Evolutionary conservation across 2,888 invertebrate species (phyloP).

Genomic region (Hofmannophila pseudospretella): DNA sequence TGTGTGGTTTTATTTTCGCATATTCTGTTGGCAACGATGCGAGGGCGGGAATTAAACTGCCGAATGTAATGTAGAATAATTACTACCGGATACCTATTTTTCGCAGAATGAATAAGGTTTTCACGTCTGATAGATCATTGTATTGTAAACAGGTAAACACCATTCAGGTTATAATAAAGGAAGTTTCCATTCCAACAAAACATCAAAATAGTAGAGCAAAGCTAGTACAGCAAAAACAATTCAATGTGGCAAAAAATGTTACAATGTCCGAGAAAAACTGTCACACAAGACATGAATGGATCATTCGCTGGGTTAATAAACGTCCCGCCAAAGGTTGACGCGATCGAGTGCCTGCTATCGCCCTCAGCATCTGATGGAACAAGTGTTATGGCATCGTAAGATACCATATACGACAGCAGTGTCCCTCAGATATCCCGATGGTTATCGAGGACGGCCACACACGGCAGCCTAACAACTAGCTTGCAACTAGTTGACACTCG

Average conservation of each 20-base stretch:
- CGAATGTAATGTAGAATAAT: no score
- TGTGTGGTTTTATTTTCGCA: no score
- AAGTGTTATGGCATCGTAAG: slow-evolving; percentile 66
- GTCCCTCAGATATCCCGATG: slow-evolving; percentile 55
- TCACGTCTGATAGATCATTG: no score
- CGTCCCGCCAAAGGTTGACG: slow-evolving; percentile 41
- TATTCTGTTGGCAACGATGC: no score
- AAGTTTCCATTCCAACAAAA: no score
- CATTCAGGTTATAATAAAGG: background rate
- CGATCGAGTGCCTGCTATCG: slow-evolving; percentile 45
- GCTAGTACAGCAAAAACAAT: slow-evolving; percentile 4
- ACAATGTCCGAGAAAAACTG: slow-evolving; percentile 11
- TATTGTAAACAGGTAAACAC: background rate
- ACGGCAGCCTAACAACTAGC: slow-evolving; percentile 37
- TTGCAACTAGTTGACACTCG: slow-evolving; percentile 50
- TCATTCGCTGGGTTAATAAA: slow-evolving; percentile 49
- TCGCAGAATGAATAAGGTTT: no score
- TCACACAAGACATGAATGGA: slow-evolving; percentile 29
- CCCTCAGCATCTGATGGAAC: slow-evolving; percentile 55
- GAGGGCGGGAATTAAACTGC: no score
- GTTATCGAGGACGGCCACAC: slow-evolving; percentile 58
- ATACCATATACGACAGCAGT: slow-evolving; percentile 57
- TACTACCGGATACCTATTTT: no score
- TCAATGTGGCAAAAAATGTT: slow-evolving; percentile 1
- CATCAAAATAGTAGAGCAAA: no score